phyloP scores from a whole-genome alignment of 2,113 vertebrate genomes.

The Phainopepla nitens region DNA sequence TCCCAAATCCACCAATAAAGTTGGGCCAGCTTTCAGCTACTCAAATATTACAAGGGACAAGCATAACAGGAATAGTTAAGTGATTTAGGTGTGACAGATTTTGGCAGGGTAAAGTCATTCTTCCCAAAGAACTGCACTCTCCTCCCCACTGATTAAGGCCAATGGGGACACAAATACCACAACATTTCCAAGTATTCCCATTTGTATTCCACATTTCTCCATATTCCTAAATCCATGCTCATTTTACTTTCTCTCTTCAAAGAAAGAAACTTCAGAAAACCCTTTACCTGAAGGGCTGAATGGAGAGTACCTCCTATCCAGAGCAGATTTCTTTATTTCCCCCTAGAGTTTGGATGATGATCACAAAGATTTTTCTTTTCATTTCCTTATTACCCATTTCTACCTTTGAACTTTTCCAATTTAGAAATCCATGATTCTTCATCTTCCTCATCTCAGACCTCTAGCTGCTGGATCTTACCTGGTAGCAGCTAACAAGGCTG shows the following conservation, averaged over 20 bases:
- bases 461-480: neutral
- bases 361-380: constrained; percentile 36
- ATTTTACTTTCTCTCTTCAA: neutral
- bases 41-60: neutral
- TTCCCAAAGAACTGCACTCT: neutral
- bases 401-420: constrained; percentile 39
- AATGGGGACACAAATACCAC: neutral
- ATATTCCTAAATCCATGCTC: neutral
- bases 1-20: neutral
- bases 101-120: neutral
- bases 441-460: neutral
- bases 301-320: neutral
- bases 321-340: neutral
- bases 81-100: neutral
- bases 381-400: constrained; percentile 16
- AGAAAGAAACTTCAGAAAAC: neutral
- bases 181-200: neutral
- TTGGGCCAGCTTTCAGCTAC: neutral
- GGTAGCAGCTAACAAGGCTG: neutral
- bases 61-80: neutral
- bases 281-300: neutral
- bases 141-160: neutral
- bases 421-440: constrained; percentile 13
- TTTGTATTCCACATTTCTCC: neutral
- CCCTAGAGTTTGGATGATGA: constrained; percentile 13